Percentiles rank a stretch among this genome's conserved stretches.
Conservation (phyloP, 2,797 vertebrate species). For the Darevskia mixta region DNA sequence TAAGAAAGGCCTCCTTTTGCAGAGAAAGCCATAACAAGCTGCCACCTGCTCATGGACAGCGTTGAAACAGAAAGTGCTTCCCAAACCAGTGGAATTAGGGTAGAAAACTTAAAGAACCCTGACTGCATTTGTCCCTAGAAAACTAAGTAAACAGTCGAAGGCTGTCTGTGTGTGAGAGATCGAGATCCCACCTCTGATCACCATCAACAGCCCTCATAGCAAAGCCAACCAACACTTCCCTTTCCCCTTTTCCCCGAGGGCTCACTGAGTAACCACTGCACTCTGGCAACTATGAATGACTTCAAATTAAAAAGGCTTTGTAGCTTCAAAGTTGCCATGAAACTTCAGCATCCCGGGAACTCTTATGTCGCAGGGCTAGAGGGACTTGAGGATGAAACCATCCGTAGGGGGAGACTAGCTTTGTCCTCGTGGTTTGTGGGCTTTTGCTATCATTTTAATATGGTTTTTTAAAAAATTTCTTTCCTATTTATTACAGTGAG, state of each 20-base stretch:
- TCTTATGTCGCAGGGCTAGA: not conserved
- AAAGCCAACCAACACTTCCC: too few relatives aligned
- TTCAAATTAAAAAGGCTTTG: not conserved
- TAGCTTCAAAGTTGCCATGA: too few relatives aligned
- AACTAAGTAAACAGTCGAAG: not conserved
- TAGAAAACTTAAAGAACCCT: not conserved
- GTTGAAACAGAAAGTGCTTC: not conserved
- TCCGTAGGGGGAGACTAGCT: not conserved
- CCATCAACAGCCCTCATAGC: not conserved
- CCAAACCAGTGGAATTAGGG: not conserved
- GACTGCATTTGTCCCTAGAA: not conserved
- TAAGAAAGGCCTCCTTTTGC: not conserved
- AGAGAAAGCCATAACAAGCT: not conserved
- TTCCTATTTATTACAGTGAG: not conserved
- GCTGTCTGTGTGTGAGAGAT: too few relatives aligned
- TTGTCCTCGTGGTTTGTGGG: not conserved
- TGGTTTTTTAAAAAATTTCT: not conserved
- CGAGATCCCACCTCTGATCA: not conserved
- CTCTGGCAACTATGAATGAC: not conserved
- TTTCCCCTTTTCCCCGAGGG: not conserved
- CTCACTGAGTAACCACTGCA: not conserved
- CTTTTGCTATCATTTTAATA: not conserved
- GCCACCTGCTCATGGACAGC: not conserved
- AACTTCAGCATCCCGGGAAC: not conserved
- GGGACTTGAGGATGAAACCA: not conserved